Evolutionary conservation across 2,113 vertebrate genomes (phyloP), one percentile per base, ranked within the genome.

Genomic region (Steatornis caripensis): DNA sequence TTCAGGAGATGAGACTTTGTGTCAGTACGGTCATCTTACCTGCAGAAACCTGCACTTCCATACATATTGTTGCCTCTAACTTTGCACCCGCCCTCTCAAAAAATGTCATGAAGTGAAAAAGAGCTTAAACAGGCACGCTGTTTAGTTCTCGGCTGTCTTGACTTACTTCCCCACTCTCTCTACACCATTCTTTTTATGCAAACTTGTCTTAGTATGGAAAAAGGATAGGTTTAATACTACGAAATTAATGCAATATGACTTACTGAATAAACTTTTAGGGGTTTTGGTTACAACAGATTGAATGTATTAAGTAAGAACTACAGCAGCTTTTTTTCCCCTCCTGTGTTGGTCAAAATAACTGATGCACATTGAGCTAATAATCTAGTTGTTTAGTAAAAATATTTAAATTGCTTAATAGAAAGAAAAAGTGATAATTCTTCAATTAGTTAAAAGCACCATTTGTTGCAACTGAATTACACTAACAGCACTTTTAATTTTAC

Each of bases 341-440:
- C 20, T 0, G 0, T 60, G 55, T 84, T 95, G 14, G 83, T 96
- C 93, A 96, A 95, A 96, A 93, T 89, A 95, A 82, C 79, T 82
- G 64, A 96, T 61, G 45, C 22, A 58, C 82, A 90, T 85, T 95
- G 54, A 49, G 74, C 66, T 96, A 93, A 92, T 90, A 91, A 94
- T 79, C 72, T 93, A 84, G 57, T 68, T 95, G 57, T 76, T 89
- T 69, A 71, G 43, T 87, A 85, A 97, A 97, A 95, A 97, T 87
- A 97, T 87, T 97, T 94, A 91, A 94, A 89, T 82, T 96, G 87
- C 66, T 96, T 96, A 90, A 93, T 76, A 93, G 74, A 97, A 89
- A 96, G 89, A 94, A 95, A 89, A 90, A 79, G 39, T 93, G 12
- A 89, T 90, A 81, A 86, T 89, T 82, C 90, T 96, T 80, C 83